Conservation (phyloP, 1,140 invertebrate species). For the Caenorhabditis latens region DNA sequence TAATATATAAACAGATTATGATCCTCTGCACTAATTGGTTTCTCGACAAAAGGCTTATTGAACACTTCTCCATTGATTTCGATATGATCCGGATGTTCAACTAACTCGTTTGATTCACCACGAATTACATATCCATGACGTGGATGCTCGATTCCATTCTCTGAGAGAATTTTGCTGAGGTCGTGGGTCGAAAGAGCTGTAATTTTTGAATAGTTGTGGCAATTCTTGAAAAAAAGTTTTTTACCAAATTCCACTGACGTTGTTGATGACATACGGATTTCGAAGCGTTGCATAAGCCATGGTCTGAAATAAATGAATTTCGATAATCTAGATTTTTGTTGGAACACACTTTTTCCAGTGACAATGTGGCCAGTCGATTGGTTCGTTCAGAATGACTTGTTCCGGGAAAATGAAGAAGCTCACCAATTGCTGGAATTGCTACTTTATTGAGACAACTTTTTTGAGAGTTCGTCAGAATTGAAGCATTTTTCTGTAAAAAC, state of each 20-base stretch:
- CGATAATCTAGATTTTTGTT: too few species aligned
- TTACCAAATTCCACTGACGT: slow-evolving; percentile 98
- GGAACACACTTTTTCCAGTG: slow-evolving; percentile 85
- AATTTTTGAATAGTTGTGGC: slow-evolving; percentile 59
- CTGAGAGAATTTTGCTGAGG: slow-evolving; percentile 91
- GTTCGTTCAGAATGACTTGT: slow-evolving; percentile 92
- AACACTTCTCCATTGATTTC: slow-evolving; percentile 97
- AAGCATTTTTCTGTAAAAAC: neutral
- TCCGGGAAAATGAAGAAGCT: slow-evolving; percentile 79
- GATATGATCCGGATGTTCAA: slow-evolving; percentile 97
- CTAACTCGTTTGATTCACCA: slow-evolving; percentile 90
- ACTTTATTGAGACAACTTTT: too few species aligned
- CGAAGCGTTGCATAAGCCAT: slow-evolving; percentile 93
- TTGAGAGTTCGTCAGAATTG: too few species aligned
- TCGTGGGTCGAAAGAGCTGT: slow-evolving; percentile 85
- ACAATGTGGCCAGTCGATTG: slow-evolving; percentile 96
- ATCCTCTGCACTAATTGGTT: slow-evolving; percentile 97
- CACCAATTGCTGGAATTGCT: slow-evolving; percentile 69
- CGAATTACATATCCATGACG: slow-evolving; percentile 95
- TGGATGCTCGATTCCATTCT: slow-evolving; percentile 95
- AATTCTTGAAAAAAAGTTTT: slow-evolving; percentile 68
- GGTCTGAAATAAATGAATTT: slow-evolving; percentile 81
- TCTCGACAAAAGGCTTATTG: slow-evolving; percentile 98
- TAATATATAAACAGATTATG: slow-evolving; percentile 99
- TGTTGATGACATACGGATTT: slow-evolving; percentile 97